A percentile compares a stretch with the other conserved stretches of the same genome.
phyloP scores from a whole-genome alignment of 2,888 invertebrate genomes.

The Sympetrum striolatum region DNA sequence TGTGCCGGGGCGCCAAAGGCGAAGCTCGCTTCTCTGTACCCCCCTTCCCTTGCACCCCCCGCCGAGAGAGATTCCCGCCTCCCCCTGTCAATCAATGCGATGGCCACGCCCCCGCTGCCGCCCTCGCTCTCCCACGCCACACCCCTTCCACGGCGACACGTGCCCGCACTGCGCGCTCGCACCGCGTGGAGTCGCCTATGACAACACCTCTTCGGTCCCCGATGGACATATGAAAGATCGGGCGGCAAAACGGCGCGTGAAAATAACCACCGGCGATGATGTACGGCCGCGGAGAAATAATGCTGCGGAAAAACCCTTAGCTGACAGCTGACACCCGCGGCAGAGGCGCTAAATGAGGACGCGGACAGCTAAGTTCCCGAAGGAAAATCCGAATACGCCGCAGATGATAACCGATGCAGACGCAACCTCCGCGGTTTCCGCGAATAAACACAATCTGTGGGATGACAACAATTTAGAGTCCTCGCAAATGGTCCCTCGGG shows the following conservation, averaged over 20 bases:
- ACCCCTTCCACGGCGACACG: conserved; percentile 26
- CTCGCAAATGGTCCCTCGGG: conserved; percentile 49
- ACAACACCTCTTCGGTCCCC: not conserved
- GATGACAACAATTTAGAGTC: no score
- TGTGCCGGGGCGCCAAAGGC: not conserved
- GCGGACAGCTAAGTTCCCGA: not conserved
- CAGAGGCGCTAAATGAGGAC: not conserved
- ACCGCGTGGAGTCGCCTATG: conserved; percentile 45
- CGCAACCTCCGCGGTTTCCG: not conserved
- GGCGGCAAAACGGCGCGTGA: not conserved
- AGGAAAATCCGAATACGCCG: not conserved
- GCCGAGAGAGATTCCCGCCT: not conserved
- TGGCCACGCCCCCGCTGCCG: conserved; percentile 1
- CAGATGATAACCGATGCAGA: not conserved
- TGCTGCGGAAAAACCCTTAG: not conserved
- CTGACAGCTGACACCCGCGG: not conserved
- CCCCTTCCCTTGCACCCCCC: conserved; percentile 23
- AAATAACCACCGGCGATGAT: not conserved
- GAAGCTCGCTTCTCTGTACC: conserved; percentile 24
- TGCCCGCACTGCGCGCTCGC: conserved; percentile 45
- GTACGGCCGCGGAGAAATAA: not conserved
- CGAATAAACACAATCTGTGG: not conserved
- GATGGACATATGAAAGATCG: not conserved
- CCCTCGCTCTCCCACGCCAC: conserved; percentile 20
- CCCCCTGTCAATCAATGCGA: conserved; percentile 38